These are phyloP conservation scores for Camelus bactrianus DNA, from an alignment of 2,113 vertebrate genomes.

Conservation along the genomic window DNA sequence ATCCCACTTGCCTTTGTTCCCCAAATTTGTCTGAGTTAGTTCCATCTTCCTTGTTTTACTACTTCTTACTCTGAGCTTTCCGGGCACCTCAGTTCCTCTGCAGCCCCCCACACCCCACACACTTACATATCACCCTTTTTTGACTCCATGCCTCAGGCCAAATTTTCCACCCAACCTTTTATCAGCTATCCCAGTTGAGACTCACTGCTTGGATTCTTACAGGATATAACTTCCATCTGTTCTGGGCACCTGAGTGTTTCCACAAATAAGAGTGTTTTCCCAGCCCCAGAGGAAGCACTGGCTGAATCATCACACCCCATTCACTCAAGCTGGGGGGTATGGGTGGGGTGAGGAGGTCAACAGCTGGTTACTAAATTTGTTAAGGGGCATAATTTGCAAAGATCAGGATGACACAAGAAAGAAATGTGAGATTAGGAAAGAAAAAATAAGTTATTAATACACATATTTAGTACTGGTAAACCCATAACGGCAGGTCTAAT, in stretches of 20 bases:
- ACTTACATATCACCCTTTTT: background rate
- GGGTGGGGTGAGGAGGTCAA: background rate
- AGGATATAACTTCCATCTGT: background rate
- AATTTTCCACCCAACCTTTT: background rate
- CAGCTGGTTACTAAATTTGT: background rate
- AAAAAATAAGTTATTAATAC: background rate
- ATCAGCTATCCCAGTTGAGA: background rate
- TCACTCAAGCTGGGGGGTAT: background rate
- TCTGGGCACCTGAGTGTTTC: background rate
- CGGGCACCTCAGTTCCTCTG: background rate
- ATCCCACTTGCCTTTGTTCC: background rate
- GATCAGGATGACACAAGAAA: background rate
- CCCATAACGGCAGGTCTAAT: background rate
- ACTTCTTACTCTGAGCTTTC: background rate
- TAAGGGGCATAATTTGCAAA: background rate
- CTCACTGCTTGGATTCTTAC: background rate
- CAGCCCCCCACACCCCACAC: background rate
- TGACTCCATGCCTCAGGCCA: background rate
- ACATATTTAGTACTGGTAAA: background rate
- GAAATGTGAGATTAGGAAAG: background rate
- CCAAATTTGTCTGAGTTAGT: background rate
- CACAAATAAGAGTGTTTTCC: background rate
- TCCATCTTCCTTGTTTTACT: background rate
- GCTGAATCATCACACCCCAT: background rate
- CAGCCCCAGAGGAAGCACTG: background rate